Conservation (phyloP, 2,888 invertebrate species). For the Troides aeacus region DNA sequence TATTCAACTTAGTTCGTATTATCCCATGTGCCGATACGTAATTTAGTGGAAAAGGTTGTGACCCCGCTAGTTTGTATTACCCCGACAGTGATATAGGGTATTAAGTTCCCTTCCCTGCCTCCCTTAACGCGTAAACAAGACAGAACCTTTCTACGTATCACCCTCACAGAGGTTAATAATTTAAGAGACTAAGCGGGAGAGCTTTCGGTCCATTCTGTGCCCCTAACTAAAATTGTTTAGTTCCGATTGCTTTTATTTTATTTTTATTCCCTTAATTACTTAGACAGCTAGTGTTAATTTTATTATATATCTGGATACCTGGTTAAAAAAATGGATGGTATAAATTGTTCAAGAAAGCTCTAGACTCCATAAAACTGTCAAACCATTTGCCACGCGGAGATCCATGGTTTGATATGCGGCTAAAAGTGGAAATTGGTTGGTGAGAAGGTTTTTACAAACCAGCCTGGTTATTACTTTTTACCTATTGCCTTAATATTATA, state of each 20-base stretch:
- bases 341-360: too few relatives aligned
- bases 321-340: too few relatives aligned
- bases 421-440: too few relatives aligned
- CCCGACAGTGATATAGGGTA: constrained; percentile 79
- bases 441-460: too few relatives aligned
- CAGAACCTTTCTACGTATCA: constrained; percentile 75
- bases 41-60: constrained; percentile 79
- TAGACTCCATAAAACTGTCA: too few relatives aligned
- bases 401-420: too few relatives aligned
- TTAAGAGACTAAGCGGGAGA: constrained; percentile 71
- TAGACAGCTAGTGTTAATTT: background rate
- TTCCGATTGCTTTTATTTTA: constrained; percentile 54
- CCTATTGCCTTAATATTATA: too few relatives aligned
- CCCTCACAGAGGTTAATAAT: constrained; percentile 76
- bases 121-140: constrained; percentile 79
- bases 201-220: constrained; percentile 65
- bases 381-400: too few relatives aligned
- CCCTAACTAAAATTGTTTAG: constrained; percentile 67
- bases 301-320: background rate
- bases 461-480: too few relatives aligned
- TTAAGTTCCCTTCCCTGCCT: constrained; percentile 76
- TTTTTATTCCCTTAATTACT: background rate
- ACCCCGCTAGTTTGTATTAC: constrained; percentile 77
- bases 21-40: constrained; percentile 76
- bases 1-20: constrained; percentile 72